These are phyloP conservation scores for Cinclus cinclus DNA, from an alignment of 2,113 vertebrate genomes.

Conservation along the genomic window DNA sequence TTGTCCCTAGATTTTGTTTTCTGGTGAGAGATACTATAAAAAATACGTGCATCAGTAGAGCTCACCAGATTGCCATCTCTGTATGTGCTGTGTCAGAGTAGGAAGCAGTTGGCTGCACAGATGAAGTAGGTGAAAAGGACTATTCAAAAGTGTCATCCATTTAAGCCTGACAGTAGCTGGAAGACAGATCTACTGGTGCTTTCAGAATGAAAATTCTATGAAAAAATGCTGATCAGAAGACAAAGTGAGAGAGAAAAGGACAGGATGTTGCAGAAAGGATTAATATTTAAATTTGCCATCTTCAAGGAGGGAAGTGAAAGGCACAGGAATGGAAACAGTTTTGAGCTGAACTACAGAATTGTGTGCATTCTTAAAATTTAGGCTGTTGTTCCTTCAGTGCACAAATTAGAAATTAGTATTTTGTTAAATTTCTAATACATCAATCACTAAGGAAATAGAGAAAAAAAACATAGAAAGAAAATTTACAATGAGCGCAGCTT, in stretches of 20 bases:
- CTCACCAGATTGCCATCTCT: not conserved
- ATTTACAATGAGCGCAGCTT: not conserved
- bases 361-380: not conserved
- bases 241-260: not conserved
- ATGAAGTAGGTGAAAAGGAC: not conserved
- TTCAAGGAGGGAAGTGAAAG: not conserved
- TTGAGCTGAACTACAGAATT: not conserved
- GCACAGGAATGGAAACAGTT: not conserved
- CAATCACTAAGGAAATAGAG: not conserved
- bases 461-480: not conserved
- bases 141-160: not conserved
- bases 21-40: not conserved
- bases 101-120: not conserved
- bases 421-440: not conserved
- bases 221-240: not conserved
- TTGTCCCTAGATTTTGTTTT: not conserved
- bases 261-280: not conserved
- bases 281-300: not conserved
- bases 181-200: not conserved
- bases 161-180: not conserved
- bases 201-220: not conserved
- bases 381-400: not conserved
- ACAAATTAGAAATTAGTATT: not conserved
- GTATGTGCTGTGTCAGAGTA: fast-evolving
- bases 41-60: not conserved